Base-by-base conservation (phyloP, 2,888 invertebrate genomes). In the Heliconius ismenius region DNA sequence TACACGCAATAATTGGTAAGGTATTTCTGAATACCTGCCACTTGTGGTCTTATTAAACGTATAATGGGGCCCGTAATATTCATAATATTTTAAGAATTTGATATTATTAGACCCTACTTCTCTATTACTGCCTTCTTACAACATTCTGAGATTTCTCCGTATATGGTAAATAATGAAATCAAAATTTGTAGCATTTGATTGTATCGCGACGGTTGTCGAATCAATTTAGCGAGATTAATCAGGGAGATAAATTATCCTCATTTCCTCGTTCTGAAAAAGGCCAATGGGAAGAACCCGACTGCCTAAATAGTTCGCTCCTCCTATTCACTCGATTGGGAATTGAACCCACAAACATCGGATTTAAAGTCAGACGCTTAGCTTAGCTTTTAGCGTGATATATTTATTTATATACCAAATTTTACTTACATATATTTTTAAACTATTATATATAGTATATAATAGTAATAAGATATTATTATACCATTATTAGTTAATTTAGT, bases 41-140 rank as follows among this genome's bases (percentile, higher is more conserved):
- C 62, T 54, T 43, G 69, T 60, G 60, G 60, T 36, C 62, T 28
- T 75, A 67, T 60, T 60, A 54, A 49, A 75, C 28, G 28, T 15
- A 68, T 75, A 43, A 60, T 75, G 49, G 15, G 24, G 32, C 60
- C 39, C 13, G 36, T 26, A 60, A 73, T 62, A 70, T 70, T 58
- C 69, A 63, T 74, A 74, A 74, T 77, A 77, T 77, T 77, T 77
- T 58, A 69, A 77, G 74, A 74, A 77, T 69, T 74, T 69, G 36
- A 64, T 70, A 24, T 70, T 68, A 74, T 74, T 74, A 74, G 63
- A 70, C 6, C n/a, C 28, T n/a, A 69, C 54, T n/a, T 54, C n/a
- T 58, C 54, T 70, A 70, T 70, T 70, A 70, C 6, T 58, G 49
- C 21, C 28, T 21, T 28, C 32, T 70, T 54, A 70, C 69, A 58